Evolutionary conservation across 2,888 invertebrate genomes (phyloP).

Genomic region (Erynnis tages): DNA sequence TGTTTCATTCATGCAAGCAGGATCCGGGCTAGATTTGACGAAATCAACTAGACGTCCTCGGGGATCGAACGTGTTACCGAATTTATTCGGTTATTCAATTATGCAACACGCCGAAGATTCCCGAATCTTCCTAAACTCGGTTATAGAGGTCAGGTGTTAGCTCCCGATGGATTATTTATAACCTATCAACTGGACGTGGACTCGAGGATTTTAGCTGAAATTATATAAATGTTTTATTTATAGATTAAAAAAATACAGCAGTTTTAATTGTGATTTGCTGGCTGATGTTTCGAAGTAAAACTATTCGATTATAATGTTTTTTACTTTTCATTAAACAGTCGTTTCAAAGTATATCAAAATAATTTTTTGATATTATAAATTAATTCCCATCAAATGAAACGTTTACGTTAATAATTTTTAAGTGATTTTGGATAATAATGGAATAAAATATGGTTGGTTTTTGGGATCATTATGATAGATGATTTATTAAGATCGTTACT

Average conservation of each 20-base stretch:
- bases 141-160: constrained; percentile 22
- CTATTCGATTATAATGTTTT: too few relatives aligned
- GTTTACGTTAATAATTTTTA: too few relatives aligned
- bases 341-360: too few relatives aligned
- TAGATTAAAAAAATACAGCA: not conserved
- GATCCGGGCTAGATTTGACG: constrained; percentile 3
- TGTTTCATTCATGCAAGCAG: not conserved
- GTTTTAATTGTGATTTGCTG: too few relatives aligned
- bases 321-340: too few relatives aligned
- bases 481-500: too few relatives aligned
- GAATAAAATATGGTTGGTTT: too few relatives aligned
- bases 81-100: constrained; percentile 23
- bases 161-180: constrained; percentile 15
- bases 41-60: constrained; percentile 9
- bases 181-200: constrained; percentile 11
- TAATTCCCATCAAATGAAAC: too few relatives aligned
- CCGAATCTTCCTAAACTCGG: constrained; percentile 17
- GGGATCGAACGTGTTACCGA: constrained; percentile 16
- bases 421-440: too few relatives aligned
- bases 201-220: not conserved
- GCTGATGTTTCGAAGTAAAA: too few relatives aligned
- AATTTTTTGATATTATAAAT: too few relatives aligned
- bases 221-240: not conserved
- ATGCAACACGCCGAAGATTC: constrained; percentile 10
- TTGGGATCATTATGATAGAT: too few relatives aligned